phyloP scores from a whole-genome alignment of 2,113 vertebrate genomes.

The Percopsis transmontana region DNA sequence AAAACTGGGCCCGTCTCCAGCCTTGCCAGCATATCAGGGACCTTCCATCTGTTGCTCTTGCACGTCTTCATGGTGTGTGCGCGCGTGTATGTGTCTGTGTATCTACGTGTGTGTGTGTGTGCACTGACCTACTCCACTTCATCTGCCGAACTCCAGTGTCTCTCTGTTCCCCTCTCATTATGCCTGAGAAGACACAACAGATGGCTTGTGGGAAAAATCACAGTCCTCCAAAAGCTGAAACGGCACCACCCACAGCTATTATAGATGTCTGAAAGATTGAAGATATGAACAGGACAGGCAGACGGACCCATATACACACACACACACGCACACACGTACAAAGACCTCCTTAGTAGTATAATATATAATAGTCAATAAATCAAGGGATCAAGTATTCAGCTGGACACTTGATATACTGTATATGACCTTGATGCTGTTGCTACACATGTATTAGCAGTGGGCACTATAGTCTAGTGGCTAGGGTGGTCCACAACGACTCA shows the following conservation, averaged over 20 bases:
- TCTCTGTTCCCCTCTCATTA: conserved; percentile 55
- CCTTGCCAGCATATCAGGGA: conserved; percentile 37
- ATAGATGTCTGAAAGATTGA: conserved; percentile 49
- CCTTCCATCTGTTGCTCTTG: conserved; percentile 69
- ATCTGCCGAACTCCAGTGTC: conserved; percentile 44
- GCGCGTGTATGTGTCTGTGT: conserved; percentile 12
- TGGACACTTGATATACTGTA: conserved; percentile 37
- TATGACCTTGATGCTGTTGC: conserved; percentile 37
- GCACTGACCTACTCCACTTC: conserved; percentile 39
- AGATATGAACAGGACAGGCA: conserved; percentile 14
- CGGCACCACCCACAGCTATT: conserved; percentile 46
- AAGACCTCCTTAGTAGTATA: too few species aligned
- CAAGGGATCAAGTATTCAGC: conserved; percentile 9
- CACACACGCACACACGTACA: conserved; percentile 1
- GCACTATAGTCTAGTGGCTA: too few species aligned
- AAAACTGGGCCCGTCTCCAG: conserved; percentile 51
- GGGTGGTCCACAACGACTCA: too few species aligned
- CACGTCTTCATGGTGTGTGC: not conserved
- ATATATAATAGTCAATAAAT: conserved; percentile 41
- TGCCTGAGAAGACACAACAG: conserved; percentile 59
- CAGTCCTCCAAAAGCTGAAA: conserved; percentile 45
- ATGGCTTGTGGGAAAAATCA: conserved; percentile 60
- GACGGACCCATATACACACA: conserved; percentile 13
- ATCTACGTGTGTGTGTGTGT: conserved; percentile 5
- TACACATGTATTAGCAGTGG: not conserved